Evolutionary conservation across 2,888 invertebrate species (phyloP).

Genomic region (Candidula unifasciata): DNA sequence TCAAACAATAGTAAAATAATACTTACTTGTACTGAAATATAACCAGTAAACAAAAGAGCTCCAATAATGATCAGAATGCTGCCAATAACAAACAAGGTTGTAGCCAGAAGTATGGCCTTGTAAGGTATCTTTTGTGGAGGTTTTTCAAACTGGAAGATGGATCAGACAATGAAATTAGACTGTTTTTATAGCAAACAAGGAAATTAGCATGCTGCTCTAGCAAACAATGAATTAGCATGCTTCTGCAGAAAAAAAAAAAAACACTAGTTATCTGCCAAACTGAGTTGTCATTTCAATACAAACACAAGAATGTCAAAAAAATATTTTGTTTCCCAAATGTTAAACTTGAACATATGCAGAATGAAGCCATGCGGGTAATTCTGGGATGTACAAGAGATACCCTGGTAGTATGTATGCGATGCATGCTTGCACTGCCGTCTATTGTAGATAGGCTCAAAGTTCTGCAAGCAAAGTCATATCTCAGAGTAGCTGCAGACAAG

Average conservation of each 20-base stretch:
- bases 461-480: too few relatives aligned
- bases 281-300: not conserved
- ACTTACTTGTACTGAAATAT: slow-evolving; percentile 82
- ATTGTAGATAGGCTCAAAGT: too few relatives aligned
- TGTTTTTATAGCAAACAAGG: not conserved
- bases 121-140: slow-evolving; percentile 86
- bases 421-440: too few relatives aligned
- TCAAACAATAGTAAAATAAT: not conserved
- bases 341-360: too few relatives aligned
- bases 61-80: slow-evolving; percentile 86
- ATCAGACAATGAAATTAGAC: not conserved
- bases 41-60: slow-evolving; percentile 87
- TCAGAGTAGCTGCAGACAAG: too few relatives aligned
- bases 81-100: slow-evolving; percentile 87
- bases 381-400: too few relatives aligned
- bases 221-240: too few relatives aligned
- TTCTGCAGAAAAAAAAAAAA: not conserved
- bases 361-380: too few relatives aligned
- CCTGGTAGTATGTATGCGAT: too few relatives aligned
- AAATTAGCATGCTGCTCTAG: not conserved
- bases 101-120: slow-evolving; percentile 88
- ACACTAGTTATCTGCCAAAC: not conserved
- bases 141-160: slow-evolving; percentile 76
- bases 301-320: not conserved
- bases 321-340: too few relatives aligned